Evolutionary conservation across 2,113 vertebrate genomes (phyloP), one percentile per base, ranked within the genome.

Genomic region (Asarcornis scutulata): DNA sequence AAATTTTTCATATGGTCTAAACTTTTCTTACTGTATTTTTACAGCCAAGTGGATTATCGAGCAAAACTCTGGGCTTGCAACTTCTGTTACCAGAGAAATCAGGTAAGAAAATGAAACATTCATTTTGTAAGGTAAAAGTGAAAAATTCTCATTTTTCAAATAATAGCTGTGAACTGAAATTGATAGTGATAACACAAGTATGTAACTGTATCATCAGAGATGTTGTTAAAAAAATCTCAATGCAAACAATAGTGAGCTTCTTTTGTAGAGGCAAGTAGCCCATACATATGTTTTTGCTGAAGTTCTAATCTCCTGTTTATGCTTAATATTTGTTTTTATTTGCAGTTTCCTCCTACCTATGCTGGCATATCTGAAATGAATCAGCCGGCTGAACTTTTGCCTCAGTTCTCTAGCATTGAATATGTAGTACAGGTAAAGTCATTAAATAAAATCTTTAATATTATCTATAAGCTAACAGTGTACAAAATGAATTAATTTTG

Each of bases 41-140:
- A 66, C 91, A 99, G 99, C 93, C 99, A 99, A 95, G 99, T 99
- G 98, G 99, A 99, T 98, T 99, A 99, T 97, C 98, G 99, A 97
- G 99, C 99, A 94, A 99, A 99, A 97, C 98, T 99, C 34, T 99
- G 99, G 99, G 99, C 99, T 91, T 99, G 99, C 97, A 99, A 99
- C 97, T 99, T 99, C 94, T 99, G 99, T 97, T 99, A 99, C 96
- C 99, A 99, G 96, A 99, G 99, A 97, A 99, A 99, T 97, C 99
- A 99, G 99, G 99, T 99, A 98, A 98, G 97, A 94, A 94, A 88
- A 56, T 15, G 4, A 59, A 91, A n/a, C 2, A 17, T 69, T 91
- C 21, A 58, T 7, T 52, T 59, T 48, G 17, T 40, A 36, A 74
- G 23, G 14, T 42, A 26, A 74, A 83, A 94, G 38, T 62, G 12